Base-by-base conservation (phyloP, 2,113 vertebrate genomes). In the Trinectes maculatus region DNA sequence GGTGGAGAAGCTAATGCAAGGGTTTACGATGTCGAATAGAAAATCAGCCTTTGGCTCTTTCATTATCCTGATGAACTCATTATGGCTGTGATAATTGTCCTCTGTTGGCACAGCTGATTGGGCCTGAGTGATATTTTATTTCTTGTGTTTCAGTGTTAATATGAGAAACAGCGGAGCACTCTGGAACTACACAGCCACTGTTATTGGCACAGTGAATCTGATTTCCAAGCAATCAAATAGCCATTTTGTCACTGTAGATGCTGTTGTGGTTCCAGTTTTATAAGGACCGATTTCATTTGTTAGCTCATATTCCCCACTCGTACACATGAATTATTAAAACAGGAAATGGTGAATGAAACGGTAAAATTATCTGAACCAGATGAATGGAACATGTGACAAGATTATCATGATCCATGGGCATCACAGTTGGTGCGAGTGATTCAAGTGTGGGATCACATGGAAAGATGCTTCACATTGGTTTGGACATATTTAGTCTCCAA, bases 11-110 rank as follows among this genome's bases (percentile, higher is more conserved):
- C 75, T 74, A 83, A 83, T 66, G 62, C 51, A 80, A 73, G 65
- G 71, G 62, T 85, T 84, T 85, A 84, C 83, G 68, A 85, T 77
- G 63, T 51, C 40, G 67, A 84, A 74, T 72, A 57, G 74, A 82
- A 74, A 82, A 74, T 81, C 67, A 65, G 73, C 73, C 76, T 33
- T 40, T 25, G 52, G 80, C 82, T 53, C 48, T 83, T 88, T 85
- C 73, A 85, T 86, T 85, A 88, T 88, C 72, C 66, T 87, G 86
- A 89, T 87, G 80, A 80, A 85, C 61, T 88, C 83, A 85, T 88
- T 91, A 87, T 82, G 76, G 71, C 33, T 79, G 62, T 75, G 78
- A 80, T 79, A 82, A 86, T 87, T 78, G 76, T 83, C 65, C 65
- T 84, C 68, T 64, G 54, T 80, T 80, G 62, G 62, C 72, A 61